Percentiles rank a stretch among this genome's conserved stretches.
Evolutionary conservation across 1,140 invertebrate genomes (phyloP).

Genomic region (Sarcophaga peregrina): DNA sequence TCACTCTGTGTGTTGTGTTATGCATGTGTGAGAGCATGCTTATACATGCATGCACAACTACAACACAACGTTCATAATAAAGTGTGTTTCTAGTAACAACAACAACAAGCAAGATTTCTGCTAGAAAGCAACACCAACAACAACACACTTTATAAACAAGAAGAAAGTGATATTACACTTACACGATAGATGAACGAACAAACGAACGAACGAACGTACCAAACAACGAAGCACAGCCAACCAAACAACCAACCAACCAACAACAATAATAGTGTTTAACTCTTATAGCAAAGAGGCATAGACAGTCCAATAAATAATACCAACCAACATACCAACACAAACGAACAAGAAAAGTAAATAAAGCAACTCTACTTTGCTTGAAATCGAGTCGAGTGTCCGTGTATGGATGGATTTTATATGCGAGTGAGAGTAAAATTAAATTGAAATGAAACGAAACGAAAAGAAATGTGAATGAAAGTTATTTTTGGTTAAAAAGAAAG

Average conservation of each 20-base stretch:
- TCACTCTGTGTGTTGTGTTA: too few relatives aligned
- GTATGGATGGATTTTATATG: background rate
- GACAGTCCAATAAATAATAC: background rate
- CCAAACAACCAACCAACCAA: background rate
- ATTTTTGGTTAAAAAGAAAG: constrained; percentile 1
- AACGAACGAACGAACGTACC: too few relatives aligned
- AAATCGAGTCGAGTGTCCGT: background rate
- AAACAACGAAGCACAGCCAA: too few relatives aligned
- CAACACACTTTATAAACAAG: background rate
- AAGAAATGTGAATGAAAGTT: constrained; percentile 37
- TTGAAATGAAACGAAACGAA: background rate
- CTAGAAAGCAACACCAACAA: background rate
- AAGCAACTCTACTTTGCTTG: too few relatives aligned
- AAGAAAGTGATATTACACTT: constrained; percentile 38
- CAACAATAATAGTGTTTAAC: background rate
- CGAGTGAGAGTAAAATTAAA: constrained; percentile 31
- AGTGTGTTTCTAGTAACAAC: constrained; percentile 1
- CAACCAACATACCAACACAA: background rate
- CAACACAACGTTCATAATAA: background rate
- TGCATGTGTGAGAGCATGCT: background rate
- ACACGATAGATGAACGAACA: background rate
- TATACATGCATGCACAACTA: background rate
- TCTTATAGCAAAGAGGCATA: background rate
- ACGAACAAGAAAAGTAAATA: background rate
- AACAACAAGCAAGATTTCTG: background rate